phyloP scores from a whole-genome alignment of 2,797 vertebrate species.

The Protosalanx chinensis region DNA sequence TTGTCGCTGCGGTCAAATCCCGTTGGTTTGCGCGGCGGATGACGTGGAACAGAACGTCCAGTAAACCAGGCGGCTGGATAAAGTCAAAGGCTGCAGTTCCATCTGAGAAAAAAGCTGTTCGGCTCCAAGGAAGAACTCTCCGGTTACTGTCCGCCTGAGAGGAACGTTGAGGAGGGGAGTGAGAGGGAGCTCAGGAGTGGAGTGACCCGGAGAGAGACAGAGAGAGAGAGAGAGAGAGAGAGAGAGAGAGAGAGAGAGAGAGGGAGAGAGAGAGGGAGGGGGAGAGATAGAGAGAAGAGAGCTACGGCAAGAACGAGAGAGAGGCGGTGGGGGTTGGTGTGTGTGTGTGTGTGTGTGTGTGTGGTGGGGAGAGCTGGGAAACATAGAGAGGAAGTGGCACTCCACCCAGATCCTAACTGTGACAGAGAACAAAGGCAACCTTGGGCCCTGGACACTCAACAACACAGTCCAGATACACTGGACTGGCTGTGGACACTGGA shows the following conservation, averaged over 20 bases:
- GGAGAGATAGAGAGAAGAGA: constrained; percentile 20
- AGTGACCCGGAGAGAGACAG: constrained; percentile 31
- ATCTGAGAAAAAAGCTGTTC: not conserved
- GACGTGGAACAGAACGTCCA: not conserved
- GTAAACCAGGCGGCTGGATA: not conserved
- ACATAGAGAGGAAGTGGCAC: constrained; percentile 74
- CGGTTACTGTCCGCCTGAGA: not conserved
- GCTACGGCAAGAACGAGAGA: constrained; percentile 27
- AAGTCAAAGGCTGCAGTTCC: not conserved
- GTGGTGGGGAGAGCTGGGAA: constrained; percentile 59
- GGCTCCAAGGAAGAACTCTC: not conserved
- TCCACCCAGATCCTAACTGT: constrained; percentile 71
- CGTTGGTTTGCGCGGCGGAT: not conserved
- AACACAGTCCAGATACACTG: constrained; percentile 15
- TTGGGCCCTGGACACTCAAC: constrained; percentile 58
- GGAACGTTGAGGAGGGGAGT: not conserved
- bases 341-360: constrained; percentile 47
- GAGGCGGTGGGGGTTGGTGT: constrained; percentile 34
- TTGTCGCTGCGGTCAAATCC: not conserved
- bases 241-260: constrained; percentile 61
- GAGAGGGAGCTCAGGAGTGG: not conserved
- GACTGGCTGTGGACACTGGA: constrained; percentile 28
- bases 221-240: constrained; percentile 53
- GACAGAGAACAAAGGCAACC: constrained; percentile 68
- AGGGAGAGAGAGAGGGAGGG: constrained; percentile 63